Conservation (phyloP, 2,888 invertebrate genomes). For the Globia sparganii region DNA sequence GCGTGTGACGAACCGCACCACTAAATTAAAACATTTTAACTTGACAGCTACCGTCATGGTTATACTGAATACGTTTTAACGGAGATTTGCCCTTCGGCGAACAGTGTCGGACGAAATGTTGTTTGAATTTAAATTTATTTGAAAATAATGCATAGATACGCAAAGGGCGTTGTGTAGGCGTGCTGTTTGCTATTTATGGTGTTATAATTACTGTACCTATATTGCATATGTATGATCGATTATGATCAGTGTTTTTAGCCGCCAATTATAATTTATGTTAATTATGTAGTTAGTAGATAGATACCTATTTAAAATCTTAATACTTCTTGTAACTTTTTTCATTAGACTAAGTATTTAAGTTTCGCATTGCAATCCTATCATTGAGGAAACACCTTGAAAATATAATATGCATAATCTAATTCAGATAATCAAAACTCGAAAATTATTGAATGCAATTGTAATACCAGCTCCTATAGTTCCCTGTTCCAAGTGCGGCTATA, state of each 20-base stretch:
- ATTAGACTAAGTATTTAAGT: conserved; percentile 1
- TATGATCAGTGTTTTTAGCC: conserved; percentile 32
- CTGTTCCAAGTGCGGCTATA: conserved; percentile 70
- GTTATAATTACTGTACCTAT: conserved; percentile 56
- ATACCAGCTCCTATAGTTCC: conserved; percentile 52
- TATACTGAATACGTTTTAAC: conserved; percentile 78
- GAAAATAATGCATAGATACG: conserved; percentile 59
- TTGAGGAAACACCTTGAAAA: background rate
- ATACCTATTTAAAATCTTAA: background rate
- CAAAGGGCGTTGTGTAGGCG: conserved; percentile 60
- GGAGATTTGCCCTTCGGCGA: conserved; percentile 75
- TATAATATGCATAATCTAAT: background rate
- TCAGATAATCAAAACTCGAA: background rate
- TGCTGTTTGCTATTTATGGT: conserved; percentile 48
- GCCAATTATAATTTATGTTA: conserved; percentile 26
- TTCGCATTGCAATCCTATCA: background rate
- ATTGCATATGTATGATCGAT: conserved; percentile 43
- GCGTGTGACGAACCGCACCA: conserved; percentile 81
- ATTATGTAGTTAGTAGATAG: conserved; percentile 13
- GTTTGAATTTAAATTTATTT: conserved; percentile 58
- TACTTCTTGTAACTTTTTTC: background rate
- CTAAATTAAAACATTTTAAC: conserved; percentile 89
- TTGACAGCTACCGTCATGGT: conserved; percentile 85
- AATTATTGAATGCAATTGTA: background rate
- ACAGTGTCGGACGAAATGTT: conserved; percentile 67